Percentiles rank a stretch among this genome's conserved stretches.
Evolutionary conservation across 2,888 invertebrate genomes (phyloP).

Genomic region (Stenchaetothrips biformis): DNA sequence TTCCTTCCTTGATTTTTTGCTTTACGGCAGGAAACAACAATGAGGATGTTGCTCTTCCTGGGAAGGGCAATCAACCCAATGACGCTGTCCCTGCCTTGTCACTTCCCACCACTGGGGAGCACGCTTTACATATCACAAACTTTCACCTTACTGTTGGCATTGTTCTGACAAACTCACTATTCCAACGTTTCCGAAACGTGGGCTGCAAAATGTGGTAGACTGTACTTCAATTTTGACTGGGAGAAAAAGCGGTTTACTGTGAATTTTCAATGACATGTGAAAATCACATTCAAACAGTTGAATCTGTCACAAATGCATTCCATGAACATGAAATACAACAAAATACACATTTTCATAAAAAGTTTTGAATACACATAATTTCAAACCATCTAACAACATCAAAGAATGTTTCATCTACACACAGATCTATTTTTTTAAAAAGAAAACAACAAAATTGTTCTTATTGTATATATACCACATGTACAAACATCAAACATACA

Average conservation of each 20-base stretch:
- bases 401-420: constrained; percentile 23
- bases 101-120: not conserved
- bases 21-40: not conserved
- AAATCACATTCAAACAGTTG: constrained; percentile 3
- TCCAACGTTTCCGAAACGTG: not conserved
- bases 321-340: constrained; percentile 22
- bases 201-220: not conserved
- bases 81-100: not conserved
- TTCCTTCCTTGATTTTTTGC: not conserved
- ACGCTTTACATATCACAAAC: constrained; percentile 16
- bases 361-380: constrained; percentile 25
- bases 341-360: constrained; percentile 24
- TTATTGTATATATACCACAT: constrained; percentile 24
- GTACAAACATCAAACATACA: constrained; percentile 25
- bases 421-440: constrained; percentile 22
- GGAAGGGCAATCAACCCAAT: too few relatives aligned
- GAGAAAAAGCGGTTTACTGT: constrained; percentile 2
- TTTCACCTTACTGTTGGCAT: not conserved
- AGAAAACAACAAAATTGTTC: constrained; percentile 22
- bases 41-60: not conserved
- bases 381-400: constrained; percentile 23
- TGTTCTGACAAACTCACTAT: not conserved
- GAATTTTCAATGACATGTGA: not conserved
- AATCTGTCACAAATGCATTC: constrained; percentile 6
- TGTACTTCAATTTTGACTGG: not conserved